Base-by-base conservation (phyloP, 2,888 invertebrate genomes). In the Synergus laeviventris region DNA sequence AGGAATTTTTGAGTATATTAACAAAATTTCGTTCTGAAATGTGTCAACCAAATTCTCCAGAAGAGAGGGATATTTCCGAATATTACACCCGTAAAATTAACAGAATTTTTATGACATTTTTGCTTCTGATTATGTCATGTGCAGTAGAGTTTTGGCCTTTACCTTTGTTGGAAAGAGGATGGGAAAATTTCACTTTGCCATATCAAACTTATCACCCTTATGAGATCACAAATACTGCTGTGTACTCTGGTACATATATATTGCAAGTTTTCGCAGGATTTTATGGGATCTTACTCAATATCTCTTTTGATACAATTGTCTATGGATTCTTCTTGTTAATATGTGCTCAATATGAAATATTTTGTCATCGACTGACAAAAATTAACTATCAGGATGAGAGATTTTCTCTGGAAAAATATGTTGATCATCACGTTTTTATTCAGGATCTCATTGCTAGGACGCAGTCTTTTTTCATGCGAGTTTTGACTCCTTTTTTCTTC, bases 241-340 rank as follows among this genome's bases (percentile, higher is more conserved):
- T 45, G 1, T 79, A 74, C 39, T 18, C 12, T 2, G 2, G 56
- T 12, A 79, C 77, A 9, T 79, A 61, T 24, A 16, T 24, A 0
- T 45, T 79, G 5, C 79, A 79, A 49, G 49, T 74, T 12, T 16
- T 61, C 1, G 74, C 73, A n/a, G 1, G 18, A 4, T 62, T 78
- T n/a, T 76, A 54, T 24, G 76, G 64, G 3, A 59, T 78, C 16
- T 74, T 74, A 8, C 62, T 79, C 2, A 78, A 79, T 24, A 66
- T 79, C 7, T 64, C 78, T 8, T 60, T 78, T 45, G 78, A 79
- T 9, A 75, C 78, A n/a, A 75, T 79, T 73, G 70, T 74, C 18
- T 78, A 78, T n/a, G 76, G 79, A 16, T 76, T 79, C 38, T 78
- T 79, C 39, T 59, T 76, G 9, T 54, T 79, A 12, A 21, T 66